These are phyloP conservation scores for Dorcus parallelipipedus DNA, from an alignment of 2,888 invertebrate species.

Conservation along the genomic window DNA sequence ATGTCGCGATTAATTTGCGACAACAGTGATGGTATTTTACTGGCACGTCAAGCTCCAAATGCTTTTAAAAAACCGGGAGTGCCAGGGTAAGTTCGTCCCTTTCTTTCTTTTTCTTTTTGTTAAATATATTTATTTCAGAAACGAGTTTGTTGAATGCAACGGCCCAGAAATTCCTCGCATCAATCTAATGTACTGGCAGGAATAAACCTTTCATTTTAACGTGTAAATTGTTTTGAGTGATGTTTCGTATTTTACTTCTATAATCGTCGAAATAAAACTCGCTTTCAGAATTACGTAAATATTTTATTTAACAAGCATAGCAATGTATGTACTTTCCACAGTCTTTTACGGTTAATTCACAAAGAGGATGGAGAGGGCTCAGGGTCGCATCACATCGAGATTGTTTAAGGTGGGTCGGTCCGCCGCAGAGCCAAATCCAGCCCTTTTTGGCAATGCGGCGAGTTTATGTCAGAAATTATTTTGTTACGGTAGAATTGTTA, in stretches of 20 bases:
- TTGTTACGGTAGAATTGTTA: too few species aligned
- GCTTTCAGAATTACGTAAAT: conserved; percentile 25
- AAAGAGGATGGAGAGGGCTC: conserved; percentile 2
- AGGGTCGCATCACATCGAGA: neutral
- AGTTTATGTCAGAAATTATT: neutral
- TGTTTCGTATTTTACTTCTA: neutral
- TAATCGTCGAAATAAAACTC: conserved; percentile 2
- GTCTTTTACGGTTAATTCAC: conserved; percentile 16
- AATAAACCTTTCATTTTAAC: neutral
- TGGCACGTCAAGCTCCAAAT: conserved; percentile 55
- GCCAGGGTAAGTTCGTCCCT: conserved; percentile 51
- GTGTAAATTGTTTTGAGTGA: neutral
- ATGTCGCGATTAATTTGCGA: conserved; percentile 71
- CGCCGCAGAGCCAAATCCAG: conserved; percentile 7
- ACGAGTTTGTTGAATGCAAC: conserved; percentile 61
- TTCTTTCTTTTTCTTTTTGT: neutral
- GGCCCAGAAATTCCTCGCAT: conserved; percentile 58
- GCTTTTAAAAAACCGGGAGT: conserved; percentile 61
- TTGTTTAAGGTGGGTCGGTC: neutral
- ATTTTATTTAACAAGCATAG: conserved; percentile 30
- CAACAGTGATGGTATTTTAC: conserved; percentile 65
- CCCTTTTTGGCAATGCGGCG: conserved; percentile 1
- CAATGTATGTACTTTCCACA: conserved; percentile 10
- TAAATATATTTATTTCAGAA: conserved; percentile 51
- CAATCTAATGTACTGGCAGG: conserved; percentile 49